Base-by-base conservation (phyloP, 2,888 invertebrate species). In the Euclidia mi region DNA sequence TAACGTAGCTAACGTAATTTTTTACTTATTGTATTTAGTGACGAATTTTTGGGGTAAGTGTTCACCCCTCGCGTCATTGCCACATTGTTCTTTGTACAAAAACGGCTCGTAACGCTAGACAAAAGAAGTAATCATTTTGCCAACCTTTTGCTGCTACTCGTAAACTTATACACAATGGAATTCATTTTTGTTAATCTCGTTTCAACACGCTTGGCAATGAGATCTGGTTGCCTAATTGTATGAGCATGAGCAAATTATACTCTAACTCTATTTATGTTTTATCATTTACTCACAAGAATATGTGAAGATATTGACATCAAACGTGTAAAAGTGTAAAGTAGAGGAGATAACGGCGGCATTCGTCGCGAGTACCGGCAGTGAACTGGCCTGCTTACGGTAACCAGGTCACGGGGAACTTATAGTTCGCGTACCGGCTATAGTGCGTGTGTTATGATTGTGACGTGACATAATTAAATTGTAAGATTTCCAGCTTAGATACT, bases 331-430 rank as follows among this genome's bases (percentile, higher is more conserved):
- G 65, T 67, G 73, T 74, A 66, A 74, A 76, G 71, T 75, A 57
- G 71, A 56, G 18, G 48, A 79, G 81, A 86, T 87, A 87, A 84
- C 84, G 81, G 81, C 70, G 57, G 62, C 61, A 58, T 56, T 60
- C 55, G 53, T 64, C 57, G 56, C 46, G 47, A 46, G 67, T 63
- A 69, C 68, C 70, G 74, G 55, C 65, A 62, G 52, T 32, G 52
- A 68, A 66, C 73, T 77, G 81, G 81, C 80, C 82, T 73, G 84
- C 79, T 82, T 84, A 74, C 72, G 67, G 45, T 75, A 87, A 79
- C 80, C 87, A 77, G 89, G 88, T 87, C 88, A 85, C 80, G 77
- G 80, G 76, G 79, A 78, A 76, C 72, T 59, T 68, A 76, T 70
- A 73, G 71, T 63, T 66, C 59, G 64, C 62, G 56, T 62, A 56